Base-by-base conservation (phyloP, 2,888 invertebrate species). In the Leucozona laternaria region DNA sequence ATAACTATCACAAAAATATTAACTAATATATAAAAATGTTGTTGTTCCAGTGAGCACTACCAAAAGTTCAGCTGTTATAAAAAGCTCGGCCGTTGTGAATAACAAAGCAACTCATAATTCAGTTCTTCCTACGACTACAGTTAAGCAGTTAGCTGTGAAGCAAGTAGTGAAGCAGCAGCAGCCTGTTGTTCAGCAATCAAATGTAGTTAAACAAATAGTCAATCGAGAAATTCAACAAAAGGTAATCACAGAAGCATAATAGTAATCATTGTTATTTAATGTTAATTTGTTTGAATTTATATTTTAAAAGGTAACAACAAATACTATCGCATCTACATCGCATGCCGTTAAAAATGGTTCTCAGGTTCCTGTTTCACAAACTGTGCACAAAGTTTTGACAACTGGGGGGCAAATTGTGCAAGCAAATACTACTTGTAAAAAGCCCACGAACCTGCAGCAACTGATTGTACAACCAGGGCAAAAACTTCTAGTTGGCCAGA, bases 401-500 rank as follows among this genome's bases (percentile, higher is more conserved):
- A 90, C 90, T 68, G 88, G 90, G 2, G 78, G 62, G 0, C 80
- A 79, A 37, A 58, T 80, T 10, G 53, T 88, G 7, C 84, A 83
- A 64, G 45, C 88, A 1, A 71, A 72, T 4, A 28, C 90, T 4
- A 28, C 90, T 1, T 8, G 88, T 28, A 88, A 88, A 80, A 70
- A 85, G 53, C 78, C 89, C 6, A 89, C 90, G 45, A 91, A 90
- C 79, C 40, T 92, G 28, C 92, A 92, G 71, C 93, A 93, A 78
- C 88, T 93, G 8, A 89, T 93, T 78, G 91, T 91, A 5, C 92
- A 92, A 71, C 89, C 91, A 0, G 90, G 91, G 0, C 92, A 92
- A 73, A 93, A 93, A 73, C 88, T 93, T 72, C 77, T 92, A 22
- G 90, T 93, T 15, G 91, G 92, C 2, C 92, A 91, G 82, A 92